Evolutionary conservation across 2,113 vertebrate species (phyloP).

Genomic region (Phasianus colchicus): DNA sequence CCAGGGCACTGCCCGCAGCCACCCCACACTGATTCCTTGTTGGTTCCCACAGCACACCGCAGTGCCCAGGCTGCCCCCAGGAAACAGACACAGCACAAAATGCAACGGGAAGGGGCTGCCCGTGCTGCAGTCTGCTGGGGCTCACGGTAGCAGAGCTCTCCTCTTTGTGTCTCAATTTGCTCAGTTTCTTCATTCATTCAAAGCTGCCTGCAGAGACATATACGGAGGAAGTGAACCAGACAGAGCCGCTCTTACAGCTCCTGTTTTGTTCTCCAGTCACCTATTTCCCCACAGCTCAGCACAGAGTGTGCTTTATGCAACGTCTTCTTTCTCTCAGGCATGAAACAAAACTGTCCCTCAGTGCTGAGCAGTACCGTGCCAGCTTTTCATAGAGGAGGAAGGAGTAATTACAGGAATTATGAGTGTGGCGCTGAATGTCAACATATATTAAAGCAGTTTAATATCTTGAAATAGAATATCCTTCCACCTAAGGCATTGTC

Average conservation of each 20-base stretch:
- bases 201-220: not conserved
- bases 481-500: not conserved
- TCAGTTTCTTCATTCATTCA: not conserved
- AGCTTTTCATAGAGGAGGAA: slow-evolving; percentile 16
- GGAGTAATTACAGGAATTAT: slow-evolving; percentile 48
- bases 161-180: not conserved
- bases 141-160: not conserved
- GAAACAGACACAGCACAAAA: not conserved
- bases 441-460: not conserved
- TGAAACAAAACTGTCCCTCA: slow-evolving; percentile 29
- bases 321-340: not conserved
- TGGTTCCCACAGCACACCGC: not conserved
- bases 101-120: not conserved
- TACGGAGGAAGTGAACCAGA: not conserved
- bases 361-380: not conserved
- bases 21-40: rapidly evolving
- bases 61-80: not conserved
- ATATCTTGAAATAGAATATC: not conserved
- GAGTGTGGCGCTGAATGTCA: slow-evolving; percentile 2
- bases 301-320: slow-evolving; percentile 19
- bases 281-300: slow-evolving; percentile 1
- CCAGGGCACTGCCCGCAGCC: not conserved
- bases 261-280: not conserved
- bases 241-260: not conserved
- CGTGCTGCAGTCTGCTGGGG: too few species aligned